Evolutionary conservation across 2,797 vertebrate genomes (phyloP).

Genomic region (Gadopsis marmoratus): DNA sequence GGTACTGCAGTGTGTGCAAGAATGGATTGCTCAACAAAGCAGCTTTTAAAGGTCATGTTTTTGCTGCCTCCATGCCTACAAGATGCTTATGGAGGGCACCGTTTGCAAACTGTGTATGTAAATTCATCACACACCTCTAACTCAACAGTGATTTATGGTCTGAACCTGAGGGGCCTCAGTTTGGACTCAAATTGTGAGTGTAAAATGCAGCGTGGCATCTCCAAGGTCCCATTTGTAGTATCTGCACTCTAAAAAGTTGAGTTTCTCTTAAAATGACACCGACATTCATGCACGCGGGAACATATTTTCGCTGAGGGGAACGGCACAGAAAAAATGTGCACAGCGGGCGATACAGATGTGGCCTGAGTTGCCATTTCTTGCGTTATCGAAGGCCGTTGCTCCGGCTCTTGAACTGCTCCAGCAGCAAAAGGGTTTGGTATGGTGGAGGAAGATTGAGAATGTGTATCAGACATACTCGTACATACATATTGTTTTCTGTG

Average conservation of each 20-base stretch:
- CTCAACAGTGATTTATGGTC: conserved; percentile 71
- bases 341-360: too few species aligned
- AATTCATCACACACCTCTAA: conserved; percentile 75
- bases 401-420: too few species aligned
- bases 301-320: too few species aligned
- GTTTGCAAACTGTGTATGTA: conserved; percentile 71
- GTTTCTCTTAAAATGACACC: conserved; percentile 12
- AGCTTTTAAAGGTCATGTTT: conserved; percentile 87
- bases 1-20: conserved; percentile 78
- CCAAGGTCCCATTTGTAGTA: conserved; percentile 21
- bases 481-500: too few species aligned
- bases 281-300: too few species aligned
- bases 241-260: conserved; percentile 4
- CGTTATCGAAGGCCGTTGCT: too few species aligned
- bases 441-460: too few species aligned
- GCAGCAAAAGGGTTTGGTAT: too few species aligned
- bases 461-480: too few species aligned
- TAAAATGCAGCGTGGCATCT: conserved; percentile 45
- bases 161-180: conserved; percentile 43
- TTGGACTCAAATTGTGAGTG: conserved; percentile 32
- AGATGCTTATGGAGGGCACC: conserved; percentile 67
- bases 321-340: too few species aligned
- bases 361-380: too few species aligned
- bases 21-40: conserved; percentile 82
- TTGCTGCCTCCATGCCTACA: conserved; percentile 61